phyloP scores from a whole-genome alignment of 2,888 invertebrate genomes.

The Synanthedon formicaeformis region DNA sequence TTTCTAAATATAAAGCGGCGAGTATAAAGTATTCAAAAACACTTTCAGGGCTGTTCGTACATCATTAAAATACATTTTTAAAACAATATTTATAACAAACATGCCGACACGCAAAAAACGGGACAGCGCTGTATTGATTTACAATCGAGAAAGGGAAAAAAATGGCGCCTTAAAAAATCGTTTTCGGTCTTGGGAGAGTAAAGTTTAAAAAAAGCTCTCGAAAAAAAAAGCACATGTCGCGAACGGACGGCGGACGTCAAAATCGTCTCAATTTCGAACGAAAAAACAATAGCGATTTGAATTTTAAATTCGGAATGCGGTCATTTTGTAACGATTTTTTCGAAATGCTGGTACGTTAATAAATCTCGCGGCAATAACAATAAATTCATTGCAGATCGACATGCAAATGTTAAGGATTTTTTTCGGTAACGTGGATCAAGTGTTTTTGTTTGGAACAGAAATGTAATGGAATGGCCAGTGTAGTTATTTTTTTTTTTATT shows the following conservation, averaged over 20 bases:
- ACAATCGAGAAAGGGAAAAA: constrained; percentile 30
- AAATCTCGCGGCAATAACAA: constrained; percentile 67
- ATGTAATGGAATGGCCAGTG: constrained; percentile 21
- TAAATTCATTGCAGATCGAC: constrained; percentile 70
- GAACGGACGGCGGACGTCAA: constrained; percentile 52
- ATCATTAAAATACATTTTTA: constrained; percentile 49
- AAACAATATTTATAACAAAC: constrained; percentile 39
- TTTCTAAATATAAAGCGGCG: constrained; percentile 9
- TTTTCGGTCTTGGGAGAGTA: constrained; percentile 6
- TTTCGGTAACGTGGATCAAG: constrained; percentile 49
- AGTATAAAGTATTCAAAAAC: constrained; percentile 21
- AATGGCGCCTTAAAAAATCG: constrained; percentile 9
- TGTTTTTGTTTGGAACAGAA: constrained; percentile 35
- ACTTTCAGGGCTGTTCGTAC: constrained; percentile 21
- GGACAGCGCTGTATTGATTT: constrained; percentile 48
- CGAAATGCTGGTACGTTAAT: constrained; percentile 49
- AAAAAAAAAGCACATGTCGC: constrained; percentile 43
- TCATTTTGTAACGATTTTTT: constrained; percentile 62
- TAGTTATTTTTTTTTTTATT: neutral
- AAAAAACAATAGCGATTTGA: constrained; percentile 63
- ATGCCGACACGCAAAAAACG: constrained; percentile 33
- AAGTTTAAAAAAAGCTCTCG: neutral
- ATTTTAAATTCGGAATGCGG: constrained; percentile 59
- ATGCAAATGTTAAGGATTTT: constrained; percentile 63
- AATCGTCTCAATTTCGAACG: constrained; percentile 64